A percentile compares a stretch with the other conserved stretches of the same genome.
phyloP scores from a whole-genome alignment of 2,888 invertebrate species.

The Stegophylla sp. region DNA sequence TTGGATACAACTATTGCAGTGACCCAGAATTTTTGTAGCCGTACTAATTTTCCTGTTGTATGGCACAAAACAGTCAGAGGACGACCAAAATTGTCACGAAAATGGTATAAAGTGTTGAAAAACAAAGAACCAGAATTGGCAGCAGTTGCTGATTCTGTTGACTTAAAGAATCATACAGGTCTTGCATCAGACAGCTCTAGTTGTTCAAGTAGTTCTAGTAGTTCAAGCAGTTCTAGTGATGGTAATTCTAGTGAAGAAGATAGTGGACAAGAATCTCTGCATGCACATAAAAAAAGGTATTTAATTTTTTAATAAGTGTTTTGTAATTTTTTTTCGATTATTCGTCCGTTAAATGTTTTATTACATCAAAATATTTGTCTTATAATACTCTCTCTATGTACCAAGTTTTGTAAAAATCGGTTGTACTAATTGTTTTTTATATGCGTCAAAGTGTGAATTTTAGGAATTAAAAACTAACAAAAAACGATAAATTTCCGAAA shows the following conservation, averaged over 20 bases:
- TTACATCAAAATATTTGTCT: no score
- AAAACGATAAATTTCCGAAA: no score
- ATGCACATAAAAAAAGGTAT: conserved; percentile 80
- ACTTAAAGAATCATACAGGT: conserved; percentile 84
- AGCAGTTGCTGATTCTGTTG: conserved; percentile 80
- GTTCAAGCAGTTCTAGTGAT: conserved; percentile 70
- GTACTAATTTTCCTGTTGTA: conserved; percentile 94
- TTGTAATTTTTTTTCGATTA: no score
- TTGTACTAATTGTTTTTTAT: no score
- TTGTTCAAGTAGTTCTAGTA: conserved; percentile 77
- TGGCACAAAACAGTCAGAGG: conserved; percentile 98
- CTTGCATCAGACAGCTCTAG: conserved; percentile 94
- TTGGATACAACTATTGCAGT: conserved; percentile 95
- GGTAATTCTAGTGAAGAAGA: conserved; percentile 68
- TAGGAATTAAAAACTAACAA: no score
- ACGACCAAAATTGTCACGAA: conserved; percentile 91
- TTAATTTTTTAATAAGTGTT: not conserved
- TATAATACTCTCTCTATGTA: no score
- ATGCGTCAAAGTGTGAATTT: no score
- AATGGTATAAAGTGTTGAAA: conserved; percentile 76
- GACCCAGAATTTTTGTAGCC: conserved; percentile 96
- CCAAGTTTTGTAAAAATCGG: no score
- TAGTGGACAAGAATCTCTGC: conserved; percentile 87
- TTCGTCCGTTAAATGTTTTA: no score
- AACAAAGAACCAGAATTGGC: conserved; percentile 80